Evolutionary conservation across 2,888 invertebrate genomes (phyloP), one percentile per base, ranked within the genome.

Genomic region (Orthonychiurus folsomi): DNA sequence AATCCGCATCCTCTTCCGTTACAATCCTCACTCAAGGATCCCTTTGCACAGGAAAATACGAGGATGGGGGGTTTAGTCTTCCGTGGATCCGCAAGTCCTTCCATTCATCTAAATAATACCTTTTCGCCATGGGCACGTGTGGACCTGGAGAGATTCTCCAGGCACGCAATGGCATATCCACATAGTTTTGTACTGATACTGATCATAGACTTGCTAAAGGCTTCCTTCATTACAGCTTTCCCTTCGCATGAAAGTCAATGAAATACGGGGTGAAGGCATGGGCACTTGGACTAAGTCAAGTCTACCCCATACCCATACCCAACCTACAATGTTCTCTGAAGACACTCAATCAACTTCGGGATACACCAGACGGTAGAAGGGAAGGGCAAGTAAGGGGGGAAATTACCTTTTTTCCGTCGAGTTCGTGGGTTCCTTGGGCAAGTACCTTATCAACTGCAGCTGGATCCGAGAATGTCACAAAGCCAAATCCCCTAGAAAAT

Each of bases 401-500:
- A 58, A 47, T 62, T 62, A 96, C 96, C 92, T 95, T 95, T 87
- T 97, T 97, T 79, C 95, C 94, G 82, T 99, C 97, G 83, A 99
- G 86, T 84, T 96, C 95, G 82, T 99, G 99, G 80, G 91, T 92
- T 81, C 91, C 89, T 84, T 93, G 91, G 79, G 91, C 89, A 85
- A 99, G 87, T 80, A 99, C 96, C 85, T 96, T 95, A 84, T 97
- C 96, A 84, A 97, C 95, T 83, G 93, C 90, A 81, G 89, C 85
- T 78, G 96, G 89, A 82, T 97, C 96, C 81, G 90, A 89, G 83
- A 96, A 99, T 80, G 97, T 99, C 83, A 99, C 94, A 85, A 99
- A 99, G 78, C 99, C 99, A 80, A 99, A 99, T 78, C 97, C 97
- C 85, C 95, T 95, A n/a, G n/a, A n/a, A n/a, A n/a, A n/a, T n/a